These are phyloP conservation scores for Theocolax elegans DNA, from an alignment of 1,140 invertebrate genomes.

Conservation along the genomic window DNA sequence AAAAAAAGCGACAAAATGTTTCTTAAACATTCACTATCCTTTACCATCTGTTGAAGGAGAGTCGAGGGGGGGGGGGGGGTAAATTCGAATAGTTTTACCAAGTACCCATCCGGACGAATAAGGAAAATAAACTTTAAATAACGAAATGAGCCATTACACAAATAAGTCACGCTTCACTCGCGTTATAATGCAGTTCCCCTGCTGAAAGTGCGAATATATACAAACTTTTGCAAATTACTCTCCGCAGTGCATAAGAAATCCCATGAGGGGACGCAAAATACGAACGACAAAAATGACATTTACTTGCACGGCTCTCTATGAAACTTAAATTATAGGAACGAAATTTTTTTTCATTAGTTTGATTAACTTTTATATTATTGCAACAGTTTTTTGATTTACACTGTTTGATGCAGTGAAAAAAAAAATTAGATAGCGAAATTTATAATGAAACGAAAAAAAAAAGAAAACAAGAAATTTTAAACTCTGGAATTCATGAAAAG, in stretches of 20 bases:
- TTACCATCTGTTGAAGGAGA: too few relatives aligned
- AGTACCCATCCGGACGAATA: background rate
- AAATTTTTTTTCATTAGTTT: background rate
- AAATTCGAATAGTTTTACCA: background rate
- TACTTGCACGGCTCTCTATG: conserved; percentile 14
- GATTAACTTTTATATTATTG: too few relatives aligned
- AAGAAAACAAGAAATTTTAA: background rate
- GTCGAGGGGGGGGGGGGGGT: too few relatives aligned
- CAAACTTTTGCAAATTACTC: conserved; percentile 37
- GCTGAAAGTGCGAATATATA: conserved; percentile 22
- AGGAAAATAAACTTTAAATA: conserved; percentile 26
- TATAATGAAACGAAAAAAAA: background rate
- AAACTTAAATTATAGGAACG: conserved; percentile 32
- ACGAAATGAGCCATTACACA: conserved; percentile 36
- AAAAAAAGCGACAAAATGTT: background rate
- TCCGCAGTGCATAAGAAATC: conserved; percentile 11
- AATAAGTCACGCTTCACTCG: conserved; percentile 35
- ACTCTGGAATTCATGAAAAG: conserved; percentile 15
- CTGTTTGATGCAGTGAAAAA: background rate
- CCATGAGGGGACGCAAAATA: conserved; percentile 11
- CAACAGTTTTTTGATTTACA: background rate
- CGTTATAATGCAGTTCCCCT: conserved; percentile 6
- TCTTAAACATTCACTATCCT: conserved; percentile 19
- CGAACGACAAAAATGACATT: conserved; percentile 36
- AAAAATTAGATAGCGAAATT: background rate